These are phyloP conservation scores for Hoplodrina ambigua DNA, from an alignment of 2,888 invertebrate species.

Conservation along the genomic window DNA sequence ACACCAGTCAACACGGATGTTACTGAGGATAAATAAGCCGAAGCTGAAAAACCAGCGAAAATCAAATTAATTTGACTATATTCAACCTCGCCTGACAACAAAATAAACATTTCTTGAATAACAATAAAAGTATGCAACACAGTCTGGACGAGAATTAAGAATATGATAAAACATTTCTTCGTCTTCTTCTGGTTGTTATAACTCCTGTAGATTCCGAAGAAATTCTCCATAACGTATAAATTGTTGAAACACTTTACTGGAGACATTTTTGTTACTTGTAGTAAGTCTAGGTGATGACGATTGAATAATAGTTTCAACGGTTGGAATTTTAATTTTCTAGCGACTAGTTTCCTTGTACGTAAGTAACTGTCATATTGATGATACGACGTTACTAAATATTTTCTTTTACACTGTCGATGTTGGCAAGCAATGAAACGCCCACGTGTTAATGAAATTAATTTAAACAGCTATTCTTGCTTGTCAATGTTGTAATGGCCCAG, in stretches of 20 bases:
- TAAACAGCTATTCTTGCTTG: background rate
- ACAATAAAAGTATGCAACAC: background rate
- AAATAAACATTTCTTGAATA: background rate
- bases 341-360: background rate
- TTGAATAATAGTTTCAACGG: background rate
- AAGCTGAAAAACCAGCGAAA: background rate
- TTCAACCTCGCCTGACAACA: background rate
- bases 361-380: slow-evolving; percentile 14
- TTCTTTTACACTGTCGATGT: background rate
- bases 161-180: slow-evolving; percentile 16
- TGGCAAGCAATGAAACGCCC: background rate
- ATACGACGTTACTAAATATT: background rate
- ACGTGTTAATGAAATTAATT: background rate
- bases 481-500: background rate
- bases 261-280: slow-evolving; percentile 9
- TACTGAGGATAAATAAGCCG: slow-evolving; percentile 1
- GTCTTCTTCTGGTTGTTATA: slow-evolving; percentile 8
- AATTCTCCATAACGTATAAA: slow-evolving; percentile 21
- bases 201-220: slow-evolving; percentile 24
- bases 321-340: slow-evolving; percentile 12
- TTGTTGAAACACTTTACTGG: background rate
- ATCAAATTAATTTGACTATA: slow-evolving; percentile 4
- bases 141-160: background rate
- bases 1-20: background rate
- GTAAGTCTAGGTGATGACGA: no score